These are phyloP conservation scores for Pseudorhiza aurosa DNA, from an alignment of 30 jellyfish, hydroid and myxozoan genomes.

Conservation along the genomic window DNA sequence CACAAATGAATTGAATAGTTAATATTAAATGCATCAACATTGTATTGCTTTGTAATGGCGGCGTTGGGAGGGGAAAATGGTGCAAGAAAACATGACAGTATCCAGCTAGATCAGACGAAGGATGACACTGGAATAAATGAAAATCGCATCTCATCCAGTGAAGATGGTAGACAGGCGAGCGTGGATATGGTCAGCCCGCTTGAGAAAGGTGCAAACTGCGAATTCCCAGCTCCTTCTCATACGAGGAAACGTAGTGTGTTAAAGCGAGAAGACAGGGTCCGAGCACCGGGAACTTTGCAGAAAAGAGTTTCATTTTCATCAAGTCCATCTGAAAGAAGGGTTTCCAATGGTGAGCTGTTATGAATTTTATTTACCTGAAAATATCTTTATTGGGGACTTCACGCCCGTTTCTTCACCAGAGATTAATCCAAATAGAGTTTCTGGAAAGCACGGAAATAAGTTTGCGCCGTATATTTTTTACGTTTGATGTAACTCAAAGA, in stretches of 20 bases:
- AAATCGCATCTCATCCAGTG: not conserved
- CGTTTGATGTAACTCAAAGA: too few species aligned
- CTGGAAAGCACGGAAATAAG: too few species aligned
- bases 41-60: conserved; percentile 24
- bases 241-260: conserved; percentile 89
- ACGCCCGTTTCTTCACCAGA: too few species aligned
- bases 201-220: conserved; percentile 4
- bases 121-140: not conserved
- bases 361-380: too few species aligned
- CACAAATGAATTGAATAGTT: conserved; percentile 16
- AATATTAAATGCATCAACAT: not conserved
- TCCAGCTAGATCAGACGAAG: not conserved
- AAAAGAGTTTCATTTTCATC: conserved; percentile 96
- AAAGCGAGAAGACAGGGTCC: conserved; percentile 67
- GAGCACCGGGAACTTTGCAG: conserved; percentile 48
- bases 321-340: conserved; percentile 79
- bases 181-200: conserved; percentile 42
- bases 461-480: too few species aligned
- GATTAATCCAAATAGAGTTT: too few species aligned
- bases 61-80: not conserved
- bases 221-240: conserved; percentile 18
- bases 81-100: not conserved
- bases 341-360: conserved; percentile 75
- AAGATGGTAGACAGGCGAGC: not conserved
- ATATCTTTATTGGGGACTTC: too few species aligned